Conservation (phyloP, 1,140 invertebrate genomes). For the Camponotus vicinus region DNA sequence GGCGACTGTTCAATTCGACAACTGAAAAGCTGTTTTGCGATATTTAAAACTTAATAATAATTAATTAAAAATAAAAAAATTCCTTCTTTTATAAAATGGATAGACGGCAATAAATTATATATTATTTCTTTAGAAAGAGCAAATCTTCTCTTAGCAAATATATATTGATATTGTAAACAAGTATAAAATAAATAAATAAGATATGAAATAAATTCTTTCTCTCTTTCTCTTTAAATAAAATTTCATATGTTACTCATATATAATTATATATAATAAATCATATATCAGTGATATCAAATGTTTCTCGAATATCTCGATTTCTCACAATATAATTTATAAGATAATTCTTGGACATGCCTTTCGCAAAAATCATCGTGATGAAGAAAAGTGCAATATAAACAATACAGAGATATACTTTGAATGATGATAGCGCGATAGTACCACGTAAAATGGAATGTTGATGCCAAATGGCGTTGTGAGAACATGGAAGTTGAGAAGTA, state of each 20-base stretch:
- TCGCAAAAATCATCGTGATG: background rate
- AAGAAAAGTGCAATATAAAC: slow-evolving; percentile 43
- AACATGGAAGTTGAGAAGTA: background rate
- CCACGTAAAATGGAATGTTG: slow-evolving; percentile 45
- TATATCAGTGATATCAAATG: background rate
- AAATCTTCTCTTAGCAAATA: too few species aligned
- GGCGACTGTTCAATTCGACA: background rate
- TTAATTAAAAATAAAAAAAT: background rate
- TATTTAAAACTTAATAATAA: background rate
- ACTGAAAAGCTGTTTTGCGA: background rate
- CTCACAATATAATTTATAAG: background rate
- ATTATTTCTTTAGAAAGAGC: too few species aligned
- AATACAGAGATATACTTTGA: slow-evolving; percentile 58
- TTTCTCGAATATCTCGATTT: background rate
- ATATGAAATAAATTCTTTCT: too few species aligned
- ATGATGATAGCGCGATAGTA: background rate
- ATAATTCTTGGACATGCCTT: background rate
- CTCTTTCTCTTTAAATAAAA: background rate
- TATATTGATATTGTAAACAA: too few species aligned
- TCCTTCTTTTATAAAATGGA: background rate
- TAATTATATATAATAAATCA: too few species aligned
- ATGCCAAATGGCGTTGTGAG: background rate
- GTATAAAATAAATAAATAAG: too few species aligned
- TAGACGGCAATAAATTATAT: background rate
- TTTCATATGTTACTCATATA: background rate